phyloP scores from a whole-genome alignment of 37 sponge, comb jelly and placozoan genomes.

The Beroe ovata region DNA sequence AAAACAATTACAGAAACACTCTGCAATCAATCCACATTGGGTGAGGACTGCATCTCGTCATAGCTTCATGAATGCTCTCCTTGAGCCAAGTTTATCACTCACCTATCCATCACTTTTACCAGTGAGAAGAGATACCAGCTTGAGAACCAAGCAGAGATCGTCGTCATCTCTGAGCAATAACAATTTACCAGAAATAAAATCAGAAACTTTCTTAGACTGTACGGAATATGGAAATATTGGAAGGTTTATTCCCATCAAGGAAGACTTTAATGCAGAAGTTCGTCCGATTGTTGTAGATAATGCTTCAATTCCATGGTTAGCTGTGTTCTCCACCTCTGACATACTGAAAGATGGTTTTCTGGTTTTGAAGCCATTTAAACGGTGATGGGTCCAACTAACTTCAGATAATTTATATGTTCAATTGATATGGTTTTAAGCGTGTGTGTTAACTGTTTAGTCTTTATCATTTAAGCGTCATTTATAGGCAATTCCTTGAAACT shows the following conservation, averaged over 20 bases:
- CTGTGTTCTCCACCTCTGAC: background rate
- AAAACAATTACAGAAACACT: background rate
- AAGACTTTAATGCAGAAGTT: conserved; percentile 32
- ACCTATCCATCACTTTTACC: conserved; percentile 14
- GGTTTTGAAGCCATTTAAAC: conserved; percentile 6
- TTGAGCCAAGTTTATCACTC: background rate
- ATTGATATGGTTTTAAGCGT: too few species aligned
- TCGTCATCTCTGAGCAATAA: background rate
- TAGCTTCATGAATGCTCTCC: background rate
- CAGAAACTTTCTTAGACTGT: conserved; percentile 36
- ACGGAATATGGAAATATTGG: conserved; percentile 58
- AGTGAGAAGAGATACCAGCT: background rate
- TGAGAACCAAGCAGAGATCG: background rate
- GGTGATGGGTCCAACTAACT: background rate
- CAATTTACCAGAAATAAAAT: background rate
- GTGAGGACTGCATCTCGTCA: background rate
- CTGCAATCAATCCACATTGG: background rate
- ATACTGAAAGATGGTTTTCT: conserved; percentile 9
- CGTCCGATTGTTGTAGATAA: conserved; percentile 29
- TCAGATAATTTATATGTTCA: background rate
- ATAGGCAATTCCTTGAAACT: too few species aligned
- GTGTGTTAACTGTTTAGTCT: too few species aligned
- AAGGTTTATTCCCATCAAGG: conserved; percentile 36
- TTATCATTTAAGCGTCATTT: too few species aligned
- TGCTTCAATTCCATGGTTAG: conserved; percentile 41